Base-by-base conservation (phyloP, 2,113 vertebrate species). In the Myanophis thanlyinensis region DNA sequence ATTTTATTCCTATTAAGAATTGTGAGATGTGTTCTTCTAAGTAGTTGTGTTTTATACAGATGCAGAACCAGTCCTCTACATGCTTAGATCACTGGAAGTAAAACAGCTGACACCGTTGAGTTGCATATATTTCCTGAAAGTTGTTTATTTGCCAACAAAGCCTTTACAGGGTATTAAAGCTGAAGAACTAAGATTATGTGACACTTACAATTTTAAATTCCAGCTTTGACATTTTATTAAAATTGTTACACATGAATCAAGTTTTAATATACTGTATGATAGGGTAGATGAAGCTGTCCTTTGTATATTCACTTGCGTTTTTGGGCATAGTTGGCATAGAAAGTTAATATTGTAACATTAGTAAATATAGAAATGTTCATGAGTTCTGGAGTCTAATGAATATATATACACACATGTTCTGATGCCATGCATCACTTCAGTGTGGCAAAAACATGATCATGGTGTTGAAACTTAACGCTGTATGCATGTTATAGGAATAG, bases 301-400 rank as follows among this genome's bases (percentile, higher is more conserved):
- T 97, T 97, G 93, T 97, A 97, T 96, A 97, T 96, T 96, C 54
- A 92, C 94, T 91, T 96, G 96, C 97, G 93, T 96, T 97, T 97
- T 97, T 93, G 96, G 97, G 96, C 96, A 95, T 96, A 96, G 96
- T 96, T 96, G 97, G 96, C 97, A 97, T 96, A 97, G 97, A 93
- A 97, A 96, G 92, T 96, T 94, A 95, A 97, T 93, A 97, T 94
- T 98, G 97, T 98, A 97, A 97, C 96, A 97, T 96, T 97, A 98
- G 97, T 93, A 96, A 97, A 97, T 96, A 94, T 94, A 96, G 94
- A 97, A 96, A 95, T 97, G 94, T 90, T 96, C 93, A 93, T 94
- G 95, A 94, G 93, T 94, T 88, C 88, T 94, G 96, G 94, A 94
- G 95, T 97, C 93, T 95, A 93, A 44, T 94, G 89, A 95, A 67